Base-by-base conservation (phyloP, 2,888 invertebrate genomes). In the Chironomus riparius region DNA sequence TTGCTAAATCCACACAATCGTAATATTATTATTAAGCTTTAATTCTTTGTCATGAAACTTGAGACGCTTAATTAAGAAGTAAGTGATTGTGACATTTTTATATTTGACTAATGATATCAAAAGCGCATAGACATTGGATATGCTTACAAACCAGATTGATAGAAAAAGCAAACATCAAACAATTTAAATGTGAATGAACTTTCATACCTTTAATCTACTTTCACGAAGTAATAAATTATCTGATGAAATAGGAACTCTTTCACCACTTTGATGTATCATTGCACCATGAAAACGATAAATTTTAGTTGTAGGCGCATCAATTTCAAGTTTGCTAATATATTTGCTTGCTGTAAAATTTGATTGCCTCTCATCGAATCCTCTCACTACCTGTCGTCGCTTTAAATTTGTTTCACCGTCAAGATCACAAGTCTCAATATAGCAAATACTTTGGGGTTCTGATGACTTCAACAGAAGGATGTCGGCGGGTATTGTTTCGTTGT, bases 361-460 rank as follows among this genome's bases (percentile, higher is more conserved):
- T 85, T 90, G 91, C 88, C 92, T 82, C 77, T 84, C 82, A 22
- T 81, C 78, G 77, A 83, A 84, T 78, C 84, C 84, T 76, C 84
- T 82, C 74, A 84, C 84, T 76, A 84, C 84, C 83, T 84, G 72
- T 79, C 97, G 87, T 82, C 96, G 95, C 83, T 98, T 98, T 78
- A 98, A 87, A 85, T 97, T 98, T 68, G 95, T 94, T 85, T 98
- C 98, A 10, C 98, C 98, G 82, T 98, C 98, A 81, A 98, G 86
- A 85, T 98, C 97, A 82, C 95, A 94, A 0, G 98, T 98, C 85
- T 98, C 98, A 79, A 98, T 90, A 85, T 94, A 97, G 82, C 96
- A 97, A 77, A 93, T 87, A 62, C 97, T 97, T 81, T 92, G 88
- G 7, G 91, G 88, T 85, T 95, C 96, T 80, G 95, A 95, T 76